Conservation (phyloP, 2,113 vertebrate genomes). For the Megatriorchis doriae region DNA sequence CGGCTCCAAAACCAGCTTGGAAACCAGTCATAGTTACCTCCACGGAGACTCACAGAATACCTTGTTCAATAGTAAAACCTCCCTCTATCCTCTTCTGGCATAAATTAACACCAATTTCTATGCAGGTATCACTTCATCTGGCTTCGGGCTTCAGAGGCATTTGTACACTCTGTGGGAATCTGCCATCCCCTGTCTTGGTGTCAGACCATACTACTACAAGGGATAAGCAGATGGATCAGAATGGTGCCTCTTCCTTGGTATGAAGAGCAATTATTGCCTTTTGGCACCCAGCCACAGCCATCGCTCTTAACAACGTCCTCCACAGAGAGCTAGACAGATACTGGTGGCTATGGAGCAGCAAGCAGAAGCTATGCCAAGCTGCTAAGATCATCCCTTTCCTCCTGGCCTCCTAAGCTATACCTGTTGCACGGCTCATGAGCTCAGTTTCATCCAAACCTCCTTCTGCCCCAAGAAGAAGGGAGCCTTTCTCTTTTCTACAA, state of each 20-base stretch:
- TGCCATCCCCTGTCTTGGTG: background rate
- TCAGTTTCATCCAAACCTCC: background rate
- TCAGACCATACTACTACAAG: background rate
- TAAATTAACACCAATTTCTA: background rate
- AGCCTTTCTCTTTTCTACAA: background rate
- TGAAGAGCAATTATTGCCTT: background rate
- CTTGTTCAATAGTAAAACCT: background rate
- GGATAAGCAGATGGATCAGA: background rate
- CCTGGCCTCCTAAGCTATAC: background rate
- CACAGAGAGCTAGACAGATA: background rate
- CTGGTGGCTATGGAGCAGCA: background rate
- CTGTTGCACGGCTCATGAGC: background rate
- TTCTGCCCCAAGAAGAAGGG: background rate
- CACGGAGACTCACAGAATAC: fast-evolving
- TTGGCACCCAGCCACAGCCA: background rate
- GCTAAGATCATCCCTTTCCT: background rate
- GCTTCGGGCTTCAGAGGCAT: background rate
- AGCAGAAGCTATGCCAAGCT: background rate
- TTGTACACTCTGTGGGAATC: background rate
- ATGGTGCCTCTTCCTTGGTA: background rate
- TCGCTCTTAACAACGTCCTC: background rate
- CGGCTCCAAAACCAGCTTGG: background rate
- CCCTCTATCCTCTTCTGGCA: background rate
- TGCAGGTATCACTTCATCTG: background rate
- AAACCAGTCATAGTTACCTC: background rate